phyloP scores from a whole-genome alignment of 2,888 invertebrate genomes.

The Ryuthela nishihirai region DNA sequence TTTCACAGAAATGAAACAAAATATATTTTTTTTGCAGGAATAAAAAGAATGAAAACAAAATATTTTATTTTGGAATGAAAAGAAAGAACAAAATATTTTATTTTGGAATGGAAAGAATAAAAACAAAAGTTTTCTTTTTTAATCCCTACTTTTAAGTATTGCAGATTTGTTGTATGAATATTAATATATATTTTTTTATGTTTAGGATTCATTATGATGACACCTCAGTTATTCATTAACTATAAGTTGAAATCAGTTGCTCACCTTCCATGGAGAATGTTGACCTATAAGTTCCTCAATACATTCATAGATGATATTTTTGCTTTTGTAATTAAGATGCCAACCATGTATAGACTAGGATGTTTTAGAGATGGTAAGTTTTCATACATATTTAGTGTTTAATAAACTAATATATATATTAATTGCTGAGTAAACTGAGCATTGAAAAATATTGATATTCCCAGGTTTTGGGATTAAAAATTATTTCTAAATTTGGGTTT shows the following conservation, averaged over 20 bases:
- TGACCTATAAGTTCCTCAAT: slow-evolving; percentile 98
- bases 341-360: slow-evolving; percentile 94
- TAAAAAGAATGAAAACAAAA: too few species aligned
- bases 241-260: slow-evolving; percentile 99
- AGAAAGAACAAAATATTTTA: too few species aligned
- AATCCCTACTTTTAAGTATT: background rate
- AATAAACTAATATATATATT: background rate
- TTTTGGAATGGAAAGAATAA: background rate
- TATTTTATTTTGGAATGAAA: too few species aligned
- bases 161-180: too few species aligned
- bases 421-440: background rate
- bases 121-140: too few species aligned
- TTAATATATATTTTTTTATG: slow-evolving; percentile 9
- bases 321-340: slow-evolving; percentile 99
- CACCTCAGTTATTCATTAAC: slow-evolving; percentile 99
- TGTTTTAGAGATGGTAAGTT: slow-evolving; percentile 88
- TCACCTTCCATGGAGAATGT: slow-evolving; percentile 99
- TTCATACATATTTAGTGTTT: background rate
- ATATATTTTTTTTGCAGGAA: too few species aligned
- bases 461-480: too few species aligned
- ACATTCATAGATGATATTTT: slow-evolving; percentile 99
- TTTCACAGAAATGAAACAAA: too few species aligned
- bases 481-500: too few species aligned
- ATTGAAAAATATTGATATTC: background rate
- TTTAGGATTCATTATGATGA: slow-evolving; percentile 98